These are phyloP conservation scores for Himalopsyche japonica DNA, from an alignment of 2,888 invertebrate genomes.

Conservation along the genomic window DNA sequence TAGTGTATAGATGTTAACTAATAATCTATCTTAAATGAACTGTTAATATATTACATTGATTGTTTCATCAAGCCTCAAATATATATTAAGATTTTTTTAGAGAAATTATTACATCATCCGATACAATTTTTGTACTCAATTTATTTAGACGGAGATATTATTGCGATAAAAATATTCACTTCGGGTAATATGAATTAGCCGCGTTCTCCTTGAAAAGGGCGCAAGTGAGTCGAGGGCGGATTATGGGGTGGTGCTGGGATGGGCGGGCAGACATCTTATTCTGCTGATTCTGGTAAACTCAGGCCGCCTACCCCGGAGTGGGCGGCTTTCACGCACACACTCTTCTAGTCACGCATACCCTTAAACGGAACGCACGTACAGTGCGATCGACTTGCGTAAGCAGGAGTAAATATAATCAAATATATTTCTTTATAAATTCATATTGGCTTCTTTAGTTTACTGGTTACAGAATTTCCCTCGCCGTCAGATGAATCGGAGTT, in stretches of 20 bases:
- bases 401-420: too few relatives aligned
- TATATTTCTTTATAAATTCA: too few relatives aligned
- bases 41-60: too few relatives aligned
- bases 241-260: not conserved
- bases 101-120: not conserved
- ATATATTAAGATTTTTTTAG: not conserved
- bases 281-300: slow-evolving; percentile 25
- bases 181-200: slow-evolving; percentile 10
- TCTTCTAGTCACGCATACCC: not conserved
- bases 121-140: not conserved
- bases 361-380: not conserved
- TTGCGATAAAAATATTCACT: not conserved
- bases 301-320: not conserved
- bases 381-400: not conserved
- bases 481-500: too few relatives aligned
- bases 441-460: too few relatives aligned
- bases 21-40: too few relatives aligned
- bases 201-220: slow-evolving; percentile 17
- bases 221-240: slow-evolving; percentile 4
- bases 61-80: too few relatives aligned
- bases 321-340: not conserved
- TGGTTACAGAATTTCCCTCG: too few relatives aligned
- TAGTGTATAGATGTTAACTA: too few relatives aligned
- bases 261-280: slow-evolving; percentile 31
- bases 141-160: not conserved